A percentile compares a stretch with the other conserved stretches of the same genome.
Conservation (phyloP, 1,140 invertebrate genomes). For the Neodiprion fabricii region DNA sequence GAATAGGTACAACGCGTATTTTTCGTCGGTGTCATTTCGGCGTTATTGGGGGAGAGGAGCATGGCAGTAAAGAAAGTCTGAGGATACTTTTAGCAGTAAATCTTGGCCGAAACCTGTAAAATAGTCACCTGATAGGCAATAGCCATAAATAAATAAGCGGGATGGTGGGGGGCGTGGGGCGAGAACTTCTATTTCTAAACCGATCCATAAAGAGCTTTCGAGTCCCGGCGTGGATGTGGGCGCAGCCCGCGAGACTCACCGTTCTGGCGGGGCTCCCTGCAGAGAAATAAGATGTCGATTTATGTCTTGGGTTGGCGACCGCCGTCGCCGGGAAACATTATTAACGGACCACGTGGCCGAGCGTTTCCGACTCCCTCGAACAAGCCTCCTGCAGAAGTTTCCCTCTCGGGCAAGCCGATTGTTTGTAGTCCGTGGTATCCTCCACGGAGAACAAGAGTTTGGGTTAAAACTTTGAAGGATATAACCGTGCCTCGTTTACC, state of each 20-base stretch:
- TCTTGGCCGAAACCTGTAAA: neutral
- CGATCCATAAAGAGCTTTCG: neutral
- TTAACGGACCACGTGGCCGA: slow-evolving; percentile 17
- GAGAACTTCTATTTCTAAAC: neutral
- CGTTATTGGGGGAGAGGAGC: neutral
- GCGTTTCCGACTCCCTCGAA: no score
- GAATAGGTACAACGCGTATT: neutral
- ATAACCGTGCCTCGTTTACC: neutral
- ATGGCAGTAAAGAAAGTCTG: neutral
- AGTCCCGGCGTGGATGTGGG: no score
- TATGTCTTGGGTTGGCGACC: slow-evolving; percentile 31
- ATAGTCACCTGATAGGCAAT: neutral
- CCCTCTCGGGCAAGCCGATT: neutral
- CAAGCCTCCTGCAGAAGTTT: no score
- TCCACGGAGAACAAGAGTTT: neutral
- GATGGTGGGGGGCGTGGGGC: neutral
- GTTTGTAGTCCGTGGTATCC: neutral
- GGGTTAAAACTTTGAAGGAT: neutral
- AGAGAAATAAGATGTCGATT: slow-evolving; percentile 37
- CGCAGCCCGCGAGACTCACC: slow-evolving; percentile 23
- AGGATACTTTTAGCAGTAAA: neutral
- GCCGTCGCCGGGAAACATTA: slow-evolving; percentile 26
- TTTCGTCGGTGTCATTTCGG: neutral
- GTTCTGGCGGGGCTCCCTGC: slow-evolving; percentile 20
- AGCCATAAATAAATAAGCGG: neutral